These are phyloP conservation scores for Lagopus muta DNA, from an alignment of 2,113 vertebrate genomes.

Conservation along the genomic window DNA sequence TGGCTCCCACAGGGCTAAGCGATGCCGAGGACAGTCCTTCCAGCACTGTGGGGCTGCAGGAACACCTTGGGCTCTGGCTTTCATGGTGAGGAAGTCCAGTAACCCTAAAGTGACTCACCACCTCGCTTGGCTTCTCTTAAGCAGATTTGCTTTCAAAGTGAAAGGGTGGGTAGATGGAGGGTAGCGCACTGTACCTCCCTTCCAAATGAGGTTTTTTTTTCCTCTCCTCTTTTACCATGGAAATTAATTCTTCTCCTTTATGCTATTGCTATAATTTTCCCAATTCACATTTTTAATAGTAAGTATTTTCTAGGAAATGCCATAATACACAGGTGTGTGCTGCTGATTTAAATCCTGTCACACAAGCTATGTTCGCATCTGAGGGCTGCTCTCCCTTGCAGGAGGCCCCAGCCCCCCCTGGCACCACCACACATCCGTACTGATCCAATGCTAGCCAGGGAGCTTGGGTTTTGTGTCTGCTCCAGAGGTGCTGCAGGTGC, in stretches of 20 bases:
- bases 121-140: not conserved
- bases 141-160: not conserved
- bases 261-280: conserved; percentile 2
- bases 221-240: not conserved
- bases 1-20: not conserved
- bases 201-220: not conserved
- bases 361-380: conserved; percentile 29
- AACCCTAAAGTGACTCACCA: accelerated
- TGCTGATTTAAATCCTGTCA: conserved; percentile 55
- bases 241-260: conserved; percentile 54
- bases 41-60: not conserved
- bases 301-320: conserved; percentile 60
- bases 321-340: conserved; percentile 37
- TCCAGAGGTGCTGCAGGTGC: not conserved
- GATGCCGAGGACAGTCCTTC: not conserved
- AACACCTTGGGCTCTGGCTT: not conserved
- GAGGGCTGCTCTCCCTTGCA: not conserved
- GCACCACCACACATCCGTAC: accelerated
- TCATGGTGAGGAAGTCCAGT: not conserved
- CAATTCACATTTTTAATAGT: conserved; percentile 59
- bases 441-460: not conserved
- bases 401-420: not conserved
- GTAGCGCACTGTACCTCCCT: not conserved
- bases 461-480: not conserved
- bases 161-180: not conserved